Percentiles rank a stretch among this genome's conserved stretches.
Evolutionary conservation across 2,113 vertebrate genomes (phyloP).

Genomic region (Psittacula cyanocephala): DNA sequence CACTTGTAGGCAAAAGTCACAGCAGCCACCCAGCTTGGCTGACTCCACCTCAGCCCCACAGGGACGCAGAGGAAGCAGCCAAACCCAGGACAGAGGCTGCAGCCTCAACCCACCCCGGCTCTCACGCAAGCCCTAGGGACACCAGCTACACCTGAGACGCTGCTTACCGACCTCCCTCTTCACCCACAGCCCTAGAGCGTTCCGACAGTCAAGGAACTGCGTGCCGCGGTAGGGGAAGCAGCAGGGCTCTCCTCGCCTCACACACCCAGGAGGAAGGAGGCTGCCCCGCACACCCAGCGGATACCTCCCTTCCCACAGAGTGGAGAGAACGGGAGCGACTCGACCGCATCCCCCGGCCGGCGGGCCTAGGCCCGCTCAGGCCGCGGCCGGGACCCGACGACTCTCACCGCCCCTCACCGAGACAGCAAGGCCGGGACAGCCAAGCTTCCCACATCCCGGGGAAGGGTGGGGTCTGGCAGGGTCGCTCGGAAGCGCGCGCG

Average conservation of each 20-base stretch:
- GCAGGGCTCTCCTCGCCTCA: not conserved
- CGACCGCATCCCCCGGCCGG: not conserved
- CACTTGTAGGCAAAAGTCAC: not conserved
- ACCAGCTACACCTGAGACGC: not conserved
- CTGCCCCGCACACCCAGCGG: not conserved
- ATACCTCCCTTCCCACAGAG: not conserved
- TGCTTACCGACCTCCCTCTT: not conserved
- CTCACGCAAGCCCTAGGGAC: not conserved
- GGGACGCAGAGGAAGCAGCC: not conserved
- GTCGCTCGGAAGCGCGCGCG: accelerated
- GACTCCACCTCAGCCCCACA: not conserved
- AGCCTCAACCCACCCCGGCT: not conserved
- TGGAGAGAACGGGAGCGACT: accelerated
- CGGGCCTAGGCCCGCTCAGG: not conserved
- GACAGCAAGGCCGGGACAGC: not conserved
- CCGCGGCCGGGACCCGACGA: not conserved
- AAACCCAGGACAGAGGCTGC: not conserved
- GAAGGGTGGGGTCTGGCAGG: accelerated
- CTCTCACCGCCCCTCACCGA: not conserved
- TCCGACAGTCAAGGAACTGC: not conserved
- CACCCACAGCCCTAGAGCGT: not conserved
- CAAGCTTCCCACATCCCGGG: not conserved
- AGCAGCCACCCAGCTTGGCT: not conserved
- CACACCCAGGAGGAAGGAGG: not conserved
- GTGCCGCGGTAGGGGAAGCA: not conserved